Percentiles rank a stretch among this genome's conserved stretches.
Evolutionary conservation across 2,113 vertebrate species (phyloP).

Genomic region (Macrotus californicus): DNA sequence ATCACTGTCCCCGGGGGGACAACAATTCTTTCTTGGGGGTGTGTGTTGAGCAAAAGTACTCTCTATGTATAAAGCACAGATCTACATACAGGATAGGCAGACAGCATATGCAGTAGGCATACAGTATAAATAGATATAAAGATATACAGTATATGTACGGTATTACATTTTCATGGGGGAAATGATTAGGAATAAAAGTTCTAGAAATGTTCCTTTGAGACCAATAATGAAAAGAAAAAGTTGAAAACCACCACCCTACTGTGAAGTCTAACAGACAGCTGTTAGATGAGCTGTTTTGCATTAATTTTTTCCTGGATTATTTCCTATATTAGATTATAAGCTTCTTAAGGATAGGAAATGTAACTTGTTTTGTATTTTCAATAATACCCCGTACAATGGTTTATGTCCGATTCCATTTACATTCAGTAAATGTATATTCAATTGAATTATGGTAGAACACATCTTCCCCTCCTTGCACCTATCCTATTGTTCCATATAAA

Average conservation of each 20-base stretch:
- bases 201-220: neutral
- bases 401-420: neutral
- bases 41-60: neutral
- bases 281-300: neutral
- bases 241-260: neutral
- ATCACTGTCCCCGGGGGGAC: neutral
- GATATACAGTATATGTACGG: neutral
- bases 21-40: neutral
- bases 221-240: neutral
- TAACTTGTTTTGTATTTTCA: constrained; percentile 18
- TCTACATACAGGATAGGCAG: too few relatives aligned
- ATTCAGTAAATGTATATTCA: neutral
- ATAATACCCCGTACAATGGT: neutral
- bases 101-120: too few relatives aligned
- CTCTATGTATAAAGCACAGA: neutral
- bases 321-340: neutral
- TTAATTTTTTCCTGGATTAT: neutral
- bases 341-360: neutral
- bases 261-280: neutral
- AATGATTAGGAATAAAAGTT: neutral
- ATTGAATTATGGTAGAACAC: neutral
- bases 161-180: neutral
- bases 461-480: neutral
- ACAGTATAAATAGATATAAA: neutral
- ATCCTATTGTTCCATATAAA: neutral